Base-by-base conservation (phyloP, 2,888 invertebrate genomes). In the Salpingus planirostris region DNA sequence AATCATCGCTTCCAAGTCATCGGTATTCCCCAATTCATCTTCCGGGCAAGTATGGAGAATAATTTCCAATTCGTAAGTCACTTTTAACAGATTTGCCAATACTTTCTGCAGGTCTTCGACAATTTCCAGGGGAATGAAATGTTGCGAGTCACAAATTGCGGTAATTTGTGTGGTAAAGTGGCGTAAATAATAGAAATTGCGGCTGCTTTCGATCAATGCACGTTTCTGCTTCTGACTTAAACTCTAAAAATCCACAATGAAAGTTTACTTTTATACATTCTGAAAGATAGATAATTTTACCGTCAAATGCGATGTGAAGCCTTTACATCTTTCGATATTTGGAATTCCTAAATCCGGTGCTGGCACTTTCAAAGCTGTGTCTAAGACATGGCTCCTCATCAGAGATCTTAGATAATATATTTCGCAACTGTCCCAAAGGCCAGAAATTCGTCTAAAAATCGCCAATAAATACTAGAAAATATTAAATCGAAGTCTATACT, bases 281-380 rank as follows among this genome's bases (percentile, higher is more conserved):
- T 2, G 11, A 34, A 14, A 23, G 8, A 15, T 13, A 29, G 5
- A 18, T 5, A 6, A 18, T 24, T 55, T 63, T 64, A 78, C 76
- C 71, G 87, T 70, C 23, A 93, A 65, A 50, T 92, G 84, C 11
- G 79, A 74, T 0, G 86, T 74, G 57, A 82, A 91, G 26, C 96
- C 96, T 59, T 79, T 80, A 51, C 90, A 85, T 29, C 91, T 72
- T 49, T 92, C 90, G 28, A 87, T 75, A 49, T 87, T 86, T 27
- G 77, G 79, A 1, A 78, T 66, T 1, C 89, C 88, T 26, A 95
- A 64, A 50, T 93, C 92, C 46, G 79, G 72, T 13, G 82, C 76
- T 0, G 86, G 84, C 1, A 76, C 73, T 22, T 74, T 65, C 3
- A 86, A 55, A 0, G 77, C 71, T 0, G 67, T 60, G 3, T 74